Conservation (phyloP, 1,140 invertebrate species). For the Dendrolimus punctatus region DNA sequence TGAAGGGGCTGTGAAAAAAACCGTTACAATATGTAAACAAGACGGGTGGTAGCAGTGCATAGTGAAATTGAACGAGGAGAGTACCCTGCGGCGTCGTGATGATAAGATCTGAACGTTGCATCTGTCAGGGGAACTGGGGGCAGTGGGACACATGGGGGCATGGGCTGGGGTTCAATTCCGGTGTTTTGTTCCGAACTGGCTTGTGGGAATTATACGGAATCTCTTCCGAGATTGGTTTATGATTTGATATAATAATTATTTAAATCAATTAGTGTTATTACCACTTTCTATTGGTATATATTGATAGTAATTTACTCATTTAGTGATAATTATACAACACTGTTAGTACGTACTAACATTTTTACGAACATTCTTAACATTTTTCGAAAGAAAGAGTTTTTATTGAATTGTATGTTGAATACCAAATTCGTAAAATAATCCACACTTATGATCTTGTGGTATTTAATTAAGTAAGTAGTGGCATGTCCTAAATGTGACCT, state of each 20-base stretch:
- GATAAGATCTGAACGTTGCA: conserved; percentile 60
- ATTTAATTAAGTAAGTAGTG: conserved; percentile 17
- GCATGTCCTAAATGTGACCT: conserved; percentile 4
- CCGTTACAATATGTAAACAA: conserved; percentile 55
- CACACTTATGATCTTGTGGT: no score
- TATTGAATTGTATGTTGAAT: no score
- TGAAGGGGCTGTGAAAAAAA: conserved; percentile 32
- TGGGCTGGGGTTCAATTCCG: conserved; percentile 50
- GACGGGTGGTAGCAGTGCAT: conserved; percentile 26
- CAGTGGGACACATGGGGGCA: conserved; percentile 26
- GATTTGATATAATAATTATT: conserved; percentile 32
- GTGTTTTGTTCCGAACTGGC: conserved; percentile 41
- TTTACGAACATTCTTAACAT: no score
- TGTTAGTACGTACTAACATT: no score
- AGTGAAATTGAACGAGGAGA: conserved; percentile 48
- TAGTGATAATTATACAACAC: no score
- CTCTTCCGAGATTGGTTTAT: conserved; percentile 46
- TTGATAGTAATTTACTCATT: no score
- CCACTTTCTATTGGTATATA: no score
- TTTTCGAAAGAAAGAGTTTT: no score
- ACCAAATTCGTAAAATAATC: no score
- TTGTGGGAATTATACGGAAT: conserved; percentile 45
- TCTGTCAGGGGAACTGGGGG: conserved; percentile 32
- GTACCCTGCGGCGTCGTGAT: conserved; percentile 41
- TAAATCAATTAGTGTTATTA: no score